Evolutionary conservation across 2,113 vertebrate species (phyloP).

Genomic region (Podiceps cristatus): DNA sequence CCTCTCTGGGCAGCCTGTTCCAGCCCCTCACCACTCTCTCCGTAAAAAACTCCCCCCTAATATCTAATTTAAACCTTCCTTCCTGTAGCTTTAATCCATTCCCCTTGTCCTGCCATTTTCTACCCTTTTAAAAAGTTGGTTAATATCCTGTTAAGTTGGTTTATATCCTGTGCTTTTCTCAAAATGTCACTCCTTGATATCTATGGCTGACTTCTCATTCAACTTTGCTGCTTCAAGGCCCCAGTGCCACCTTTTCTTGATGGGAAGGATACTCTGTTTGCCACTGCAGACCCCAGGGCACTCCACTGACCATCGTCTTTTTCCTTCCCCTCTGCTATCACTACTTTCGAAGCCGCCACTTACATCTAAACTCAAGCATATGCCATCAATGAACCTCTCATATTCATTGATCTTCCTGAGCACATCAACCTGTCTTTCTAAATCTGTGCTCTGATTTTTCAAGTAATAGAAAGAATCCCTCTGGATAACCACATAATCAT

Average conservation of each 20-base stretch:
- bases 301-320: neutral
- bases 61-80: no score
- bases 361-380: slow-evolving; percentile 33
- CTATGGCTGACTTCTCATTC: neutral
- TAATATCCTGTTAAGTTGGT: no score
- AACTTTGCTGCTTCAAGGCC: neutral
- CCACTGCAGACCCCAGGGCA: neutral
- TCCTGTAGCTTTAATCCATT: no score
- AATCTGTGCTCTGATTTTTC: slow-evolving; percentile 68
- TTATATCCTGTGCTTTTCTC: neutral
- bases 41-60: no score
- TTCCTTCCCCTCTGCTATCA: neutral
- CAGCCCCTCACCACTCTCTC: no score
- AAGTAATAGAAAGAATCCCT: slow-evolving; percentile 67
- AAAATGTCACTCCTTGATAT: neutral
- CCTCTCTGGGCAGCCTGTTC: no score
- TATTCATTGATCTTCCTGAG: slow-evolving; percentile 61
- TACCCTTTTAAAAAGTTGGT: no score
- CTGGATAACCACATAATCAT: slow-evolving; percentile 68
- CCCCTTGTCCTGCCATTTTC: no score
- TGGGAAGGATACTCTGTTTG: neutral
- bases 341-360: neutral
- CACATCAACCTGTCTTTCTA: slow-evolving; percentile 67
- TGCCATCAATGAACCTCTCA: slow-evolving; percentile 44
- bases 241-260: fast-evolving